Percentiles rank a stretch among this genome's conserved stretches.
phyloP scores from a whole-genome alignment of 2,888 invertebrate species.

The Helicoverpa assulta region DNA sequence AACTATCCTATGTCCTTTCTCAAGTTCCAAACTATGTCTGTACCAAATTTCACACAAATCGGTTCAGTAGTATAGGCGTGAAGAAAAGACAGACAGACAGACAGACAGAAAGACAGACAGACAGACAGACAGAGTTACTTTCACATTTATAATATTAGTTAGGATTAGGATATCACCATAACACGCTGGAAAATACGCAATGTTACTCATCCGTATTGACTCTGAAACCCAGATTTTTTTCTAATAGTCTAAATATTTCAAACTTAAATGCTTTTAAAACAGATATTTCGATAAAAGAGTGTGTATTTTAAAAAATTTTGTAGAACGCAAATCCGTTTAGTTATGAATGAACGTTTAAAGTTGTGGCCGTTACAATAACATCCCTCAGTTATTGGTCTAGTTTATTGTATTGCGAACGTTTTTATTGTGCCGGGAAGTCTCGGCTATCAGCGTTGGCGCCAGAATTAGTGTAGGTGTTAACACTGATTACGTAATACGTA shows the following conservation, averaged over 20 bases:
- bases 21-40: too few species aligned
- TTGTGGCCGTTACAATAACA: conserved; percentile 66
- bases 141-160: too few species aligned
- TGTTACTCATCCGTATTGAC: conserved; percentile 13
- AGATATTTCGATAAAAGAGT: conserved; percentile 54
- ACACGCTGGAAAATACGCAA: too few species aligned
- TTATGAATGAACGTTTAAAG: conserved; percentile 73
- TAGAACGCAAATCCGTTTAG: conserved; percentile 65
- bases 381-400: conserved; percentile 73
- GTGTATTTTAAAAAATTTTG: conserved; percentile 71
- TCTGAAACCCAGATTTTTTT: conserved; percentile 15
- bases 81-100: too few species aligned
- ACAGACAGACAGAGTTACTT: too few species aligned
- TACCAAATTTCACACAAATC: too few species aligned
- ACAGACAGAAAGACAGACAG: too few species aligned
- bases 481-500: conserved; percentile 44
- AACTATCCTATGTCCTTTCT: too few species aligned
- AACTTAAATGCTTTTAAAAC: conserved; percentile 40
- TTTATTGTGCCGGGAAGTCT: conserved; percentile 63
- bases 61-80: too few species aligned
- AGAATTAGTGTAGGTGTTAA: conserved; percentile 52
- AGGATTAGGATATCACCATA: too few species aligned
- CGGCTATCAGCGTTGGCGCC: conserved; percentile 73
- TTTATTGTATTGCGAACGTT: conserved; percentile 73
- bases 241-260: conserved; percentile 13